Percentiles rank a stretch among this genome's conserved stretches.
Evolutionary conservation across 2,888 invertebrate species (phyloP).

Genomic region (Sphaeridia pumilis): DNA sequence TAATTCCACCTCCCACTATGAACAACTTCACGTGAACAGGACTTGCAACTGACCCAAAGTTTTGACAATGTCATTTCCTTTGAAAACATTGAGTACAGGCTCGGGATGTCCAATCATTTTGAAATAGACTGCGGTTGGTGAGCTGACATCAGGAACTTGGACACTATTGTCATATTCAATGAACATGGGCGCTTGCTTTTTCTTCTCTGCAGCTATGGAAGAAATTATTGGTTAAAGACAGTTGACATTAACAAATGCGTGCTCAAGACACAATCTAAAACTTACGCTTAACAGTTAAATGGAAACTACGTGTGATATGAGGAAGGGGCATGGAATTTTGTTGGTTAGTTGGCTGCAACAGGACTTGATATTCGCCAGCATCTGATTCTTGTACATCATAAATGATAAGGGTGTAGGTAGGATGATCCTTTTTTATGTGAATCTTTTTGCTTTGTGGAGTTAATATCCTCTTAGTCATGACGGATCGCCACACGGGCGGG

Average conservation of each 20-base stretch:
- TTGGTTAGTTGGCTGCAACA: not conserved
- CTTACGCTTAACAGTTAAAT: constrained; percentile 7
- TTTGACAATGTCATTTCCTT: constrained; percentile 37
- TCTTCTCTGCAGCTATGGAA: constrained; percentile 17
- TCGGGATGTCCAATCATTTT: constrained; percentile 43
- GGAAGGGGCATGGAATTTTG: not conserved
- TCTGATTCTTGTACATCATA: constrained; percentile 34
- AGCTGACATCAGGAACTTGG: constrained; percentile 12
- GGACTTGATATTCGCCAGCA: constrained; percentile 38
- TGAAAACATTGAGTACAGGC: constrained; percentile 42
- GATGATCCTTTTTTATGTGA: constrained; percentile 19
- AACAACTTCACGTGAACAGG: no score
- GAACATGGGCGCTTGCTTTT: constrained; percentile 28
- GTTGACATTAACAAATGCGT: constrained; percentile 3
- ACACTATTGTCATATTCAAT: constrained; percentile 22
- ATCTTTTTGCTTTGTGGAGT: constrained; percentile 10
- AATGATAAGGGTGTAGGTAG: constrained; percentile 32
- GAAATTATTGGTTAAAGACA: constrained; percentile 3
- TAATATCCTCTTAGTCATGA: constrained; percentile 16
- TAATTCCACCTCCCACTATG: no score
- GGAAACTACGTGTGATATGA: constrained; percentile 8
- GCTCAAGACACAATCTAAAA: not conserved
- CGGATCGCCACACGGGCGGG: constrained; percentile 13
- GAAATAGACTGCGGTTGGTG: constrained; percentile 22
- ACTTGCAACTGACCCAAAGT: constrained; percentile 18